These are phyloP conservation scores for Orthosia gothica DNA, from an alignment of 2,888 invertebrate species.

Conservation along the genomic window DNA sequence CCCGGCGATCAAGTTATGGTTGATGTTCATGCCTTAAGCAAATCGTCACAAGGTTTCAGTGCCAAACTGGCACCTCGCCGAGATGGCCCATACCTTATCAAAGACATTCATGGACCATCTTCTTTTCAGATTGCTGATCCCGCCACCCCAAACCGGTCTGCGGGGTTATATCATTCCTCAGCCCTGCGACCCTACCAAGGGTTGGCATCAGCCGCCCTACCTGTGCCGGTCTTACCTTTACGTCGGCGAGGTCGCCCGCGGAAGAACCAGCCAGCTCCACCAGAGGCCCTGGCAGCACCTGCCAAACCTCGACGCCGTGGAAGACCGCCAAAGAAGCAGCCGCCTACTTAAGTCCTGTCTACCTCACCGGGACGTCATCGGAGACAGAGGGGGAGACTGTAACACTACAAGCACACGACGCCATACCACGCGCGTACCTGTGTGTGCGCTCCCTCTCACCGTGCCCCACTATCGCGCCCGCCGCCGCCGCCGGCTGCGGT, in stretches of 20 bases:
- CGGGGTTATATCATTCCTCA: constrained; percentile 3
- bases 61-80: constrained; percentile 10
- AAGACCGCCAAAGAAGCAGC: too few species aligned
- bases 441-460: too few species aligned
- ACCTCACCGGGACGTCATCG: too few species aligned
- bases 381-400: too few species aligned
- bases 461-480: too few species aligned
- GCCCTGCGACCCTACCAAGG: background rate
- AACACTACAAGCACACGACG: too few species aligned
- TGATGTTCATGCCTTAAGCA: constrained; percentile 9
- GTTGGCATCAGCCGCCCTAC: background rate
- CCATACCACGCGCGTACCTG: too few species aligned
- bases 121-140: constrained; percentile 16
- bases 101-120: constrained; percentile 9
- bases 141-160: background rate
- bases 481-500: too few species aligned
- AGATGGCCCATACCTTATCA: constrained; percentile 14
- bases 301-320: too few species aligned
- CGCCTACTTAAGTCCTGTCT: too few species aligned
- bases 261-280: constrained; percentile 8
- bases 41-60: constrained; percentile 6
- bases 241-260: constrained; percentile 29
- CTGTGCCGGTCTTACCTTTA: constrained; percentile 8
- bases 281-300: too few species aligned
- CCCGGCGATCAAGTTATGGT: constrained; percentile 10